Evolutionary conservation across 1,140 invertebrate species (phyloP).

Genomic region (Drosophila parvula): DNA sequence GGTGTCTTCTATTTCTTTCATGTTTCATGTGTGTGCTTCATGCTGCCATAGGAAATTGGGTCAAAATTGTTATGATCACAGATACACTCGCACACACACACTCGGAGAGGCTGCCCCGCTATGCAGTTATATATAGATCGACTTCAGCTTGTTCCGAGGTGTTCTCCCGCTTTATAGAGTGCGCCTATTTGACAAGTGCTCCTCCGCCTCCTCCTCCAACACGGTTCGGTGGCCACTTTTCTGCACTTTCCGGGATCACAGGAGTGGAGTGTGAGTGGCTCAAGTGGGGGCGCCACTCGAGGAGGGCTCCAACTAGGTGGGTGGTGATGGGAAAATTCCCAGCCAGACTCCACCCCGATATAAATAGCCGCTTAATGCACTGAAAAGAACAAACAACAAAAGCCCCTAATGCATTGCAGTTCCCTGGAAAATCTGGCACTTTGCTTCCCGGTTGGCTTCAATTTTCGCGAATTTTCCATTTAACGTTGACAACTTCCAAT

Average conservation of each 20-base stretch:
- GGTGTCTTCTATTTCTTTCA: conserved; percentile 52
- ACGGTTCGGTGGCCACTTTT: conserved; percentile 55
- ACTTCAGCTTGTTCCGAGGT: conserved; percentile 61
- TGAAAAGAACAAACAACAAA: conserved; percentile 21
- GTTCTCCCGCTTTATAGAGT: conserved; percentile 69
- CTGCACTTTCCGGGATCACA: conserved; percentile 26
- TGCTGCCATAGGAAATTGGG: conserved; percentile 64
- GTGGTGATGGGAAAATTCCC: conserved; percentile 41
- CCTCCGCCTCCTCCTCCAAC: conserved; percentile 2
- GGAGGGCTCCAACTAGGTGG: conserved; percentile 54
- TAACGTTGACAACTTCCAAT: conserved; percentile 68
- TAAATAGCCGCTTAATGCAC: conserved; percentile 70
- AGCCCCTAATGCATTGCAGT: conserved; percentile 54
- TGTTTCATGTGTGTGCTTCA: conserved; percentile 57
- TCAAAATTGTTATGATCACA: conserved; percentile 83
- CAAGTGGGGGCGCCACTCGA: conserved; percentile 62
- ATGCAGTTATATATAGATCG: conserved; percentile 76
- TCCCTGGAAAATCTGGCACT: conserved; percentile 17
- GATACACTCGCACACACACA: conserved; percentile 33
- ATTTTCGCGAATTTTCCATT: conserved; percentile 19
- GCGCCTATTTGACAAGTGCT: conserved; percentile 67
- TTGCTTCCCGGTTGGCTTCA: conserved; percentile 21
- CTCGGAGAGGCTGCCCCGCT: conserved; percentile 42
- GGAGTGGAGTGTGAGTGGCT: conserved; percentile 25
- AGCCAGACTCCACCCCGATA: conserved; percentile 3